phyloP scores from a whole-genome alignment of 2,888 invertebrate genomes.

The Drosophila percnosoma region DNA sequence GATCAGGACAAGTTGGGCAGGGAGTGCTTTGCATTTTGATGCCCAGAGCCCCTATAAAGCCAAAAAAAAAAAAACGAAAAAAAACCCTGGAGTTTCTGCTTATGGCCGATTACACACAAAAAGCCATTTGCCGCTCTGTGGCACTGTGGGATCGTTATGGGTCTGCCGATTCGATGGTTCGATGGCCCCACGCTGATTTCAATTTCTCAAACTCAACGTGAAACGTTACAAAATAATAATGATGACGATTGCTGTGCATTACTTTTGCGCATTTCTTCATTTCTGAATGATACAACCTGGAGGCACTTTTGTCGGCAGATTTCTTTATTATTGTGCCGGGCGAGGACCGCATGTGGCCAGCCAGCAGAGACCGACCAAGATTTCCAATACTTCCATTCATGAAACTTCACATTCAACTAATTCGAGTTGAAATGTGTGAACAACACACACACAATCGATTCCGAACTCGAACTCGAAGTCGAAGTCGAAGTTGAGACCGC shows the following conservation, averaged over 20 bases:
- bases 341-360: slow-evolving; percentile 65
- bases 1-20: background rate
- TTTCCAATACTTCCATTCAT: slow-evolving; percentile 56
- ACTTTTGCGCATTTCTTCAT: slow-evolving; percentile 75
- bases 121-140: slow-evolving; percentile 61
- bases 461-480: slow-evolving; percentile 11
- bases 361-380: background rate
- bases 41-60: background rate
- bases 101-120: slow-evolving; percentile 71
- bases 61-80: slow-evolving; percentile 6
- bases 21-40: slow-evolving; percentile 22
- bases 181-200: slow-evolving; percentile 72
- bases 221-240: slow-evolving; percentile 78
- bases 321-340: slow-evolving; percentile 70
- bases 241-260: slow-evolving; percentile 67
- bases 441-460: slow-evolving; percentile 59
- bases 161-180: slow-evolving; percentile 1
- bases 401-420: slow-evolving; percentile 64
- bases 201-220: slow-evolving; percentile 75
- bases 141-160: slow-evolving; percentile 2
- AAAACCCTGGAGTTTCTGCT: slow-evolving; percentile 63
- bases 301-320: slow-evolving; percentile 68
- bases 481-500: slow-evolving; percentile 30
- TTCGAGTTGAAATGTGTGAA: slow-evolving; percentile 78
- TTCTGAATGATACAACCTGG: slow-evolving; percentile 47